Evolutionary conservation across 2,888 invertebrate species (phyloP).

Genomic region (Tupiocoris notatus): DNA sequence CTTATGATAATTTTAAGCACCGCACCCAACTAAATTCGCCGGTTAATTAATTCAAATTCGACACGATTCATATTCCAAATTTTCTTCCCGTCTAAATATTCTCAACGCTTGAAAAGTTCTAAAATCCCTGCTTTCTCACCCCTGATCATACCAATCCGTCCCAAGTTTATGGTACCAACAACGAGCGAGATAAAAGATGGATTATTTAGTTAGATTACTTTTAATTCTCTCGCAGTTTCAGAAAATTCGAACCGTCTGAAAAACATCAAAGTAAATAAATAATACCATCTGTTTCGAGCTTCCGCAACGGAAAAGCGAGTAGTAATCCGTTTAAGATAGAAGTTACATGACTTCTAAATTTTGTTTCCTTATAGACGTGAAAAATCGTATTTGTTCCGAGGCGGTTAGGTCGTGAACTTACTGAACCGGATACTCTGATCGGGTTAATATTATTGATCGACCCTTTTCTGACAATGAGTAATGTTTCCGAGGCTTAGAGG

Average conservation of each 20-base stretch:
- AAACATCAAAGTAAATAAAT: no score
- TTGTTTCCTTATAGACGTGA: background rate
- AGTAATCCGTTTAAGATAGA: no score
- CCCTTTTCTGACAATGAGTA: background rate
- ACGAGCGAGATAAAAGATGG: no score
- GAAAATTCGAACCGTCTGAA: no score
- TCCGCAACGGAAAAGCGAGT: no score
- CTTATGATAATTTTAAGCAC: slow-evolving; percentile 35
- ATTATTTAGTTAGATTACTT: no score
- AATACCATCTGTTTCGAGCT: no score
- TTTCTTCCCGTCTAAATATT: background rate
- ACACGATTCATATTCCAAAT: background rate
- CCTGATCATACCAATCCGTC: no score
- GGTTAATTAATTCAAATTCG: slow-evolving; percentile 34
- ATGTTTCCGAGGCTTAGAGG: background rate
- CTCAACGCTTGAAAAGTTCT: background rate
- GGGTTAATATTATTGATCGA: background rate
- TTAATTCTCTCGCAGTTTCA: background rate
- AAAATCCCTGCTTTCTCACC: background rate
- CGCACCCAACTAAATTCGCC: slow-evolving; percentile 24
- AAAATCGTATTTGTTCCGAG: background rate
- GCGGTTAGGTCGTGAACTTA: background rate
- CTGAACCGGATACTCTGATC: background rate
- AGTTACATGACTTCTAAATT: no score
- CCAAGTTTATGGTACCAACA: no score